These are phyloP conservation scores for Eurytoma californica DNA, from an alignment of 2,888 invertebrate genomes.

Conservation along the genomic window DNA sequence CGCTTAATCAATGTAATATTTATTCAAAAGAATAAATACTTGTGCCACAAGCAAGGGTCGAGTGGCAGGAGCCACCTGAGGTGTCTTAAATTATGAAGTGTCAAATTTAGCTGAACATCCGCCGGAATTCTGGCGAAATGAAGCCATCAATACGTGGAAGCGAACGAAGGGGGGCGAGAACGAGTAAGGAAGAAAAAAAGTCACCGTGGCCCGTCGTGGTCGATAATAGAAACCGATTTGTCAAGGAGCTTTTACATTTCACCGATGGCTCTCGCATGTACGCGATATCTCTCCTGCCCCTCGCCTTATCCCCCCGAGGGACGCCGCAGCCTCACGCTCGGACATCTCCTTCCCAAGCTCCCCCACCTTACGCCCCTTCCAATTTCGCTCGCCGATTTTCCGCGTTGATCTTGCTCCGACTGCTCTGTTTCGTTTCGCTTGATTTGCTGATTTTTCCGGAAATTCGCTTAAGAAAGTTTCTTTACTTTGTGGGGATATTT, in stretches of 20 bases:
- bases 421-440: not conserved
- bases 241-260: constrained; percentile 65
- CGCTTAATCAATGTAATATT: not conserved
- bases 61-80: not conserved
- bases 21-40: not conserved
- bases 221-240: constrained; percentile 68
- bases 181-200: constrained; percentile 43
- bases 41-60: not conserved
- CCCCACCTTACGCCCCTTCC: not conserved
- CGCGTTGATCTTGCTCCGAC: not conserved
- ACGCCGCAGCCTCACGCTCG: constrained; percentile 9
- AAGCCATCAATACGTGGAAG: constrained; percentile 59
- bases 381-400: constrained; percentile 13
- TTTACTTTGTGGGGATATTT: not conserved
- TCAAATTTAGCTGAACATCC: constrained; percentile 27
- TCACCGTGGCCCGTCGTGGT: constrained; percentile 38
- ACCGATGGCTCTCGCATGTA: constrained; percentile 21
- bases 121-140: constrained; percentile 55
- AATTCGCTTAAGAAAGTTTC: constrained; percentile 2
- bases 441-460: not conserved
- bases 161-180: constrained; percentile 31
- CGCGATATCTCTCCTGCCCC: constrained; percentile 20
- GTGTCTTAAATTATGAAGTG: constrained; percentile 36
- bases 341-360: constrained; percentile 3
- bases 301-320: constrained; percentile 37